These are phyloP conservation scores for Thymelicus lineola DNA, from an alignment of 2,888 invertebrate genomes.

Conservation along the genomic window DNA sequence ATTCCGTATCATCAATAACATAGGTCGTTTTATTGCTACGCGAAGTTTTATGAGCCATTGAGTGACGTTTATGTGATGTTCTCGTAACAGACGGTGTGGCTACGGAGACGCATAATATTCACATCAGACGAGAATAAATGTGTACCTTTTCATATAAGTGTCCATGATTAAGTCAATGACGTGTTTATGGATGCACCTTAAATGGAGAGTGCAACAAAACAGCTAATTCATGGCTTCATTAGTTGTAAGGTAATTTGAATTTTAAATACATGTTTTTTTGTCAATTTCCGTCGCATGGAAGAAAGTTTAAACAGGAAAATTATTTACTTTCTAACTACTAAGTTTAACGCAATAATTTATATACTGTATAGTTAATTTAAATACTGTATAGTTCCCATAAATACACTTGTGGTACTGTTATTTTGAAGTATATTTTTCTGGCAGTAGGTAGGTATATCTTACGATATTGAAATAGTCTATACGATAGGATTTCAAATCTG, in stretches of 20 bases:
- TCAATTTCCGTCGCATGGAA: constrained; percentile 7
- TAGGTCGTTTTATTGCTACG: constrained; percentile 38
- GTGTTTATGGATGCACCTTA: constrained; percentile 32
- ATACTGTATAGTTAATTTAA: too few species aligned
- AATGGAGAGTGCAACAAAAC: constrained; percentile 25
- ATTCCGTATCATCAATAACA: constrained; percentile 36
- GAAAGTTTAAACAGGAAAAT: neutral
- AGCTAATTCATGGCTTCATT: constrained; percentile 38
- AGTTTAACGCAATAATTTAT: too few species aligned
- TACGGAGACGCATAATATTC: constrained; percentile 36
- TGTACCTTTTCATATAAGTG: constrained; percentile 38
- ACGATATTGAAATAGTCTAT: too few species aligned
- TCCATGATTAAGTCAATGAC: constrained; percentile 34
- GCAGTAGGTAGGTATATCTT: too few species aligned
- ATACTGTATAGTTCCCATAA: too few species aligned
- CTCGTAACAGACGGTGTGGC: constrained; percentile 37
- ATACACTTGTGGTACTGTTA: too few species aligned
- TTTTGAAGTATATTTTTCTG: too few species aligned
- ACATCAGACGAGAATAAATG: constrained; percentile 35
- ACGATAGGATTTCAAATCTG: too few species aligned
- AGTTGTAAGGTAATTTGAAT: constrained; percentile 34
- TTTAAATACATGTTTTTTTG: constrained; percentile 27
- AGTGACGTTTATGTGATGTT: constrained; percentile 39
- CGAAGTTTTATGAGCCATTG: constrained; percentile 40
- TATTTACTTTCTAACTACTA: too few species aligned